These are phyloP conservation scores for Scolopax mira DNA, from an alignment of 2,113 vertebrate genomes.

Conservation along the genomic window DNA sequence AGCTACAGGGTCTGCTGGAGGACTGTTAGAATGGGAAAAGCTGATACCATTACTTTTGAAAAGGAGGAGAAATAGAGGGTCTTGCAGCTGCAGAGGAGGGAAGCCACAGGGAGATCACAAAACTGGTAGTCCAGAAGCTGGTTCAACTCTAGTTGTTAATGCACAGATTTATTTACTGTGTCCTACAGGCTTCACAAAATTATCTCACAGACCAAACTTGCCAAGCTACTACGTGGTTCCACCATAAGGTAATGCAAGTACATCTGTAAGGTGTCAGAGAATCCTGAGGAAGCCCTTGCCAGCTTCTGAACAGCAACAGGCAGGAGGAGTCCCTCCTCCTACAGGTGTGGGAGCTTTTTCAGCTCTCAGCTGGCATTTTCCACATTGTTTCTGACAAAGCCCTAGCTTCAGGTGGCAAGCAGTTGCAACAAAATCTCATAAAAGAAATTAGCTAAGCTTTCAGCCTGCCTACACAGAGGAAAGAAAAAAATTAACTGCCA, in stretches of 20 bases:
- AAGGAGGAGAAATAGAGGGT: background rate
- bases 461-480: background rate
- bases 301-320: background rate
- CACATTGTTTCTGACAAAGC: background rate
- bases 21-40: fast-evolving
- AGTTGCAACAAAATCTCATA: background rate
- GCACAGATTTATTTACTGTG: background rate
- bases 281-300: background rate
- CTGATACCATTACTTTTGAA: background rate
- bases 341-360: background rate
- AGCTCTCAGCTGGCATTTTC: background rate
- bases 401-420: background rate
- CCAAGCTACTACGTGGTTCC: background rate
- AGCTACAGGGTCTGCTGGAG: background rate
- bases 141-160: background rate
- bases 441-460: background rate
- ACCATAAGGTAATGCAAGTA: fast-evolving
- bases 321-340: background rate
- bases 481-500: background rate
- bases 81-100: background rate
- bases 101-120: background rate
- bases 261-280: background rate
- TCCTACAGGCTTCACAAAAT: background rate
- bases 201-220: background rate
- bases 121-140: background rate